Conservation (phyloP, 30 jellyfish, hydroid and myxozoan genomes). For the Mastigias papua region DNA sequence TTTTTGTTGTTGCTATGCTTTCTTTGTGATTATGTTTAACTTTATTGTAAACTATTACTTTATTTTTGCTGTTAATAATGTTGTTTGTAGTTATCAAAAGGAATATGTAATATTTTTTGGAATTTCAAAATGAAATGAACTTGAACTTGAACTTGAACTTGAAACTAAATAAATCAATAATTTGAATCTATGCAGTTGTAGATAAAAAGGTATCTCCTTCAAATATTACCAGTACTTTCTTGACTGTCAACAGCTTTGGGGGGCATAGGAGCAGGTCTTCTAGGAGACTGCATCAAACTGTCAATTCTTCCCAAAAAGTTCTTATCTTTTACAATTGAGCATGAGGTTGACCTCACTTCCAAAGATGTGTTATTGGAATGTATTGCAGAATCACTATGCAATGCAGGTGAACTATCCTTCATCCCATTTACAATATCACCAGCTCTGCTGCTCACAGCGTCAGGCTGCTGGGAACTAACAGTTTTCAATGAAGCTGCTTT, state of each 20-base stretch:
- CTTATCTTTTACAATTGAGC: conserved; percentile 6
- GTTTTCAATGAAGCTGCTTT: neutral
- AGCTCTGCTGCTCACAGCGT: neutral
- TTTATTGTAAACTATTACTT: no score
- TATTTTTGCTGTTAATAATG: no score
- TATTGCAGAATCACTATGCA: neutral
- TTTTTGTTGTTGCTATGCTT: no score
- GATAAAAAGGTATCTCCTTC: neutral
- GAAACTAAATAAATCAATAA: neutral
- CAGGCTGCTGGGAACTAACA: no score
- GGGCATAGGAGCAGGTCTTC: conserved; percentile 57
- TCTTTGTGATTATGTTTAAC: no score
- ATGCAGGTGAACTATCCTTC: neutral
- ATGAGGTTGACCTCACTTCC: conserved; percentile 36
- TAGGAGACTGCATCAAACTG: conserved; percentile 9
- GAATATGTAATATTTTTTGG: no score
- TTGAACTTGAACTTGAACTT: no score
- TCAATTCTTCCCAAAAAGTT: conserved; percentile 2
- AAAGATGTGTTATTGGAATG: neutral
- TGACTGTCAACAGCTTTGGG: conserved; percentile 9
- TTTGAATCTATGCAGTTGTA: neutral
- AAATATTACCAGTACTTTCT: neutral
- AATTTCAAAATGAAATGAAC: no score
- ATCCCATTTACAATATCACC: neutral
- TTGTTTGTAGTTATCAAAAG: no score